Base-by-base conservation (phyloP, 2,113 vertebrate species). In the Epinephelus lanceolatus region DNA sequence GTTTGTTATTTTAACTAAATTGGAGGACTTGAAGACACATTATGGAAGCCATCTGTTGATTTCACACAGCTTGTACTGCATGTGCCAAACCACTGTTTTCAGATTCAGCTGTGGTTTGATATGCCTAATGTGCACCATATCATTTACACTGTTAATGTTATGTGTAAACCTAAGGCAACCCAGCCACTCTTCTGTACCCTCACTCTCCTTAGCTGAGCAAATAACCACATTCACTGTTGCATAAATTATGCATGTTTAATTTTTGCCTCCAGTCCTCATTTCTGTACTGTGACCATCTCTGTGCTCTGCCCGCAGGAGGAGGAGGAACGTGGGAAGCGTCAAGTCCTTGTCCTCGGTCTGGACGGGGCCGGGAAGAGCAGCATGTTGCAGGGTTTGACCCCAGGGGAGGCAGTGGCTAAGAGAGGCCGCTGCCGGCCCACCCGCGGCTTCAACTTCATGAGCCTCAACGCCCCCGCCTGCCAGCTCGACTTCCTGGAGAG, bases 351-450 rank as follows among this genome's bases (percentile, higher is more conserved):
- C 78, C 94, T 98, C n/a, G 98, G 97, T 14, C 94, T 99, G 93
- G 97, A 98, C 0, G 97, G 97, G 0, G 96, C 96, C 0, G 97
- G 98, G 47, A 99, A 98, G 90, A 98, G 97, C 96, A 98, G 97
- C 23, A 88, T 98, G 90, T 91, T 99, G 49, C 96, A 96, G 76
- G 92, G 95, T 55, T 81, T 99, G 70, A 94, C 94, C 0, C 96
- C 95, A 10, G 92, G 93, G 65, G 89, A 86, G 1, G 93, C 94
- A 2, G 89, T 87, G 52, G 88, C 81, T 0, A 92, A 91, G 19
- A 92, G 87, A 51, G 89, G 94, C 14, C 68, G 5, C 71, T 95
- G 95, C 56, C 42, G 95, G 1, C 97, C 97, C 78, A 99, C 98
- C 25, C 92, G 93, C 1, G 97, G 97, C 81, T 99, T 99, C 91